Evolutionary conservation across 1,140 invertebrate species (phyloP), one percentile per base, ranked within the genome.

Genomic region (Lethrus apterus): DNA sequence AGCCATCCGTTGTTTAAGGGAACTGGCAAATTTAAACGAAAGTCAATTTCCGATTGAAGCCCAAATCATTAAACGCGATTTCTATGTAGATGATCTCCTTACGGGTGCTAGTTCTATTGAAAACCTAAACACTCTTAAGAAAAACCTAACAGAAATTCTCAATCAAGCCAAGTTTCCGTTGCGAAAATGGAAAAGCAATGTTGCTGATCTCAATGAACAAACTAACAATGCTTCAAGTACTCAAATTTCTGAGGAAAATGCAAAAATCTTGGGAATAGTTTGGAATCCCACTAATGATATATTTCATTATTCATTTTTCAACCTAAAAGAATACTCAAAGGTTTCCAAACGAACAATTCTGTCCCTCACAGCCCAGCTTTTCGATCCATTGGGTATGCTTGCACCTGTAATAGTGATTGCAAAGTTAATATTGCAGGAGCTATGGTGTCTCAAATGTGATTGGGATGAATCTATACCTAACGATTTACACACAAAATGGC

Each of bases 11-110:
- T 58, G 60, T 3, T 20, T 70, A 0, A 40, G 55, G 2, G 55
- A 67, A 41, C 41, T 70, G 1, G 63, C 64, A 14, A 20, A 53
- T 1, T 60, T 65, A 31, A 60, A 67, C 33, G 18, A 20, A 8
- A 0, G 38, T 3, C 8, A 50, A 0, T 67, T 53, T 48, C 64
- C 63, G 3, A 17, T 21, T 2, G 62, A 55, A 10, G 35, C 58
- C 8, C 23, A 53, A 48, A 50, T 65, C 0, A 44, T 67, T 8
- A 47, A 56, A 38, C 46, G 43, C 8, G 65, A 68, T 46, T 55
- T 67, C n/a, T 69, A 68, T 32, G 61, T 67, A 15, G 71, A 74
- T 49, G 67, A 72, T 52, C 34, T 65, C 1, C 21, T 68, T n/a
- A 56, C 60, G 13, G 67, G 70, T 4, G 53, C 48, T 2, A 14